Base-by-base conservation (phyloP, 1,140 invertebrate genomes). In the Zophobas morio region DNA sequence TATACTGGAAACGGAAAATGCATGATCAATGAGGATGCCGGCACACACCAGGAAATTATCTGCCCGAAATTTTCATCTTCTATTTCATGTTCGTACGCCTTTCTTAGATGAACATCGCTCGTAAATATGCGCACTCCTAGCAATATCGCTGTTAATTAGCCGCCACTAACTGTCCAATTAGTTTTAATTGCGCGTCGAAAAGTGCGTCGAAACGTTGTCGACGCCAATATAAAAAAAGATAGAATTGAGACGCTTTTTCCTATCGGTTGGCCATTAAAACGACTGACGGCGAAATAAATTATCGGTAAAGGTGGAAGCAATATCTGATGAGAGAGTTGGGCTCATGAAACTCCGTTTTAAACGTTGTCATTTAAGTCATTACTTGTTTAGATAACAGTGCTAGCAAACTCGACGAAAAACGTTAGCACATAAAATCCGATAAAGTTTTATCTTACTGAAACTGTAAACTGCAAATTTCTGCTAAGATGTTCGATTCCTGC, bases 1-100 rank as follows among this genome's bases (percentile, higher is more conserved):
- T 86, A 86, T 86, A 86, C 85, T 86, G 84, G 84, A 86, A 86
- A 82, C 82, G 85, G 85, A 86, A 86, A 85, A 84, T 86, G 84
- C 80, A 86, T 86, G 85, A 86, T 86, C 85, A 86, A 85, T 85
- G 85, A 80, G 80, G 82, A 85, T 81, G 81, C 81, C 78, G 76
- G 82, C 80, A 84, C 81, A 84, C 77, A 83, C 79, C 84, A 83
- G 82, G 83, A 83, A 85, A 85, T 83, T 85, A 84, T 84, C 80
- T 83, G 78, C 79, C 81, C 79, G 79, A 81, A 84, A 82, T 83
- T 84, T 81, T 82, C 82, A 75, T 75, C 82, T 83, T 82, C 78
- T 79, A 75, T 80, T 83, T 83, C 79, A 82, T 80, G 81, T 82
- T 80, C 80, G 78, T 80, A 81, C 78, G 78, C 74, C 70, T 73